phyloP scores from a whole-genome alignment of 2,888 invertebrate species.

The Scaptomyza flava region DNA sequence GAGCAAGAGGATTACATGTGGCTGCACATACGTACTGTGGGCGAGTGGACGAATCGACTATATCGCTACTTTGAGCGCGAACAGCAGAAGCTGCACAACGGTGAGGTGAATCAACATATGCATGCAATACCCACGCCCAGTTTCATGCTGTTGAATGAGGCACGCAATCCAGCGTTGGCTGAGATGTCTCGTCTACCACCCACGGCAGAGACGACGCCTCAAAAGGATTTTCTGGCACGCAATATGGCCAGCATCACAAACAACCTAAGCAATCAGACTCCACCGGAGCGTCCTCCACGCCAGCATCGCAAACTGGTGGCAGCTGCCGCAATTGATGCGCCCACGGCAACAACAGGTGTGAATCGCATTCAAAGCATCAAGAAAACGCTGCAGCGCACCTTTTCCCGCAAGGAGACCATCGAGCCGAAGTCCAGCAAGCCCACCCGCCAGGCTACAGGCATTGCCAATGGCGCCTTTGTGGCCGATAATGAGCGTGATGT shows the following conservation, averaged over 20 bases:
- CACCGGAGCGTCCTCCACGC: conserved; percentile 77
- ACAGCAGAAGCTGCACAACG: conserved; percentile 90
- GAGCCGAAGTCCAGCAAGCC: conserved; percentile 54
- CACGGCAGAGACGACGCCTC: conserved; percentile 73
- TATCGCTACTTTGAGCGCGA: conserved; percentile 94
- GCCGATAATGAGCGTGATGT: conserved; percentile 84
- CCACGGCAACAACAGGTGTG: conserved; percentile 46
- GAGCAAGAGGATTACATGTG: conserved; percentile 96
- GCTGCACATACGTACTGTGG: conserved; percentile 96
- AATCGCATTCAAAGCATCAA: conserved; percentile 83
- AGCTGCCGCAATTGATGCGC: conserved; percentile 33
- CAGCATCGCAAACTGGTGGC: conserved; percentile 74
- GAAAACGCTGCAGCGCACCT: conserved; percentile 85
- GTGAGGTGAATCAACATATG: conserved; percentile 85
- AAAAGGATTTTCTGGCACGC: conserved; percentile 82
- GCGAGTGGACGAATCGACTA: conserved; percentile 96
- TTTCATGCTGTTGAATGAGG: conserved; percentile 69
- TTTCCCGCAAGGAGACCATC: conserved; percentile 85
- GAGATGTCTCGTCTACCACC: conserved; percentile 14
- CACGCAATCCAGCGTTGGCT: conserved; percentile 43
- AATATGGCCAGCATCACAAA: conserved; percentile 69
- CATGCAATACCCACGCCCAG: conserved; percentile 77
- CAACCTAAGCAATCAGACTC: conserved; percentile 27
- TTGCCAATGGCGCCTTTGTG: conserved; percentile 76
- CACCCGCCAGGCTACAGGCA: conserved; percentile 29